Conservation (phyloP, 53 echinoderm and acorn worm genomes). For the Paelopatides confundens region DNA sequence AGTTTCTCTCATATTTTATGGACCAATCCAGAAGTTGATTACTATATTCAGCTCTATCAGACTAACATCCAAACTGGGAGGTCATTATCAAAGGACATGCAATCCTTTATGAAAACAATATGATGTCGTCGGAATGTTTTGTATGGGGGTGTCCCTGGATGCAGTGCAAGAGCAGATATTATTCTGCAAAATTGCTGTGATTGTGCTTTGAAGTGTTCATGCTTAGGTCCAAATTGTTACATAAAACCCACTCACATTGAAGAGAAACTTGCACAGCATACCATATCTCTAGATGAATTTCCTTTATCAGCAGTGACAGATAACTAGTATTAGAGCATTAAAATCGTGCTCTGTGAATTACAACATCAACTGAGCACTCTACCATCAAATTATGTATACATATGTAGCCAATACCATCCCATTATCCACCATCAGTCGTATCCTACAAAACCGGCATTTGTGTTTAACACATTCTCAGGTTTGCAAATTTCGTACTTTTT, state of each 20-base stretch:
- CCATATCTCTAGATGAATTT: neutral
- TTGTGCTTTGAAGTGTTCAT: neutral
- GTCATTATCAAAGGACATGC: conserved; percentile 5
- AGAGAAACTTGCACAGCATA: neutral
- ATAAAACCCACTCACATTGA: neutral
- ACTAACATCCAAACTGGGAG: conserved; percentile 46
- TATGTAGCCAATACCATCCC: neutral
- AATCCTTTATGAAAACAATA: conserved; percentile 17
- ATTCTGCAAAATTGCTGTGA: conserved; percentile 5
- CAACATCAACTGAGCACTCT: neutral
- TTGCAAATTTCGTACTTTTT: neutral
- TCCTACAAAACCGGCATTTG: neutral
- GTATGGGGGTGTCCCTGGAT: neutral
- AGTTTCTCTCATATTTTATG: neutral
- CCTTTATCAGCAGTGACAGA: neutral
- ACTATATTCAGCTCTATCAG: too few species aligned
- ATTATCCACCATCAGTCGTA: neutral
- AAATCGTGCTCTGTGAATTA: neutral
- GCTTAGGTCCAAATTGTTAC: neutral
- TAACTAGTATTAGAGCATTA: neutral
- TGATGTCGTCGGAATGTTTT: conserved; percentile 20
- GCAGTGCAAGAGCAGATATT: neutral
- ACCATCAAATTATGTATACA: neutral
- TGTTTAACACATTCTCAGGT: neutral
- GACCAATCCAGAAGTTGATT: conserved; percentile 58